Conservation (phyloP, 2,113 vertebrate genomes). For the Rhinopomastus cyanomelas region DNA sequence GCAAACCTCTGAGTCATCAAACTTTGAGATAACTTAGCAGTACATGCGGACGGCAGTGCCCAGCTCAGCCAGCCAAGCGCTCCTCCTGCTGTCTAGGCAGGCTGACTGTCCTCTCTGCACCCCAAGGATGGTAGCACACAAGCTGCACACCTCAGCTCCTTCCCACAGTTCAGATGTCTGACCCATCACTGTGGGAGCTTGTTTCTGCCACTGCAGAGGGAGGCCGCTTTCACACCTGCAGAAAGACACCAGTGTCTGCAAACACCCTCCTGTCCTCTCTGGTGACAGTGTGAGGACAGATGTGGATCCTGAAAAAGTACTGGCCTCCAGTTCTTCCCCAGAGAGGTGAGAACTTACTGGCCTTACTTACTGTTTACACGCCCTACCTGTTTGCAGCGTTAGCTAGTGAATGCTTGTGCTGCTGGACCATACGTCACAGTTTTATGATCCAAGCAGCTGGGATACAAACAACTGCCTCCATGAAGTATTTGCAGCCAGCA, state of each 20-base stretch:
- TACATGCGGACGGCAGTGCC: background rate
- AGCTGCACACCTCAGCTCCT: background rate
- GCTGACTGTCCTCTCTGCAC: background rate
- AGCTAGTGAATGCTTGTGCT: background rate
- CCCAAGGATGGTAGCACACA: background rate
- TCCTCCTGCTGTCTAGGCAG: background rate
- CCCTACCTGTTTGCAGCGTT: background rate
- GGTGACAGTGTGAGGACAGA: background rate
- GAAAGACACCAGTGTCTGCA: background rate
- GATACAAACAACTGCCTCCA: background rate
- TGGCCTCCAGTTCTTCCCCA: background rate
- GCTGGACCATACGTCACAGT: background rate
- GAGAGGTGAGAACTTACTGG: background rate
- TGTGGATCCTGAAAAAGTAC: rapidly evolving
- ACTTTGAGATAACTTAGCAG: background rate
- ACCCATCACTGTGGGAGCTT: rapidly evolving
- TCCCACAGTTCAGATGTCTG: background rate
- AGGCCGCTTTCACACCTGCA: background rate
- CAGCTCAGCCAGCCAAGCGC: background rate
- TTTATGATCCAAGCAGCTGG: background rate
- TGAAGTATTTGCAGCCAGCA: rapidly evolving
- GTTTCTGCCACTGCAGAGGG: background rate
- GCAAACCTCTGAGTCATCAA: background rate
- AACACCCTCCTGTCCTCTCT: background rate
- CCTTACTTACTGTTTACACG: rapidly evolving